phyloP scores from a whole-genome alignment of 2,797 vertebrate genomes.

The Cossypha niveicapilla region DNA sequence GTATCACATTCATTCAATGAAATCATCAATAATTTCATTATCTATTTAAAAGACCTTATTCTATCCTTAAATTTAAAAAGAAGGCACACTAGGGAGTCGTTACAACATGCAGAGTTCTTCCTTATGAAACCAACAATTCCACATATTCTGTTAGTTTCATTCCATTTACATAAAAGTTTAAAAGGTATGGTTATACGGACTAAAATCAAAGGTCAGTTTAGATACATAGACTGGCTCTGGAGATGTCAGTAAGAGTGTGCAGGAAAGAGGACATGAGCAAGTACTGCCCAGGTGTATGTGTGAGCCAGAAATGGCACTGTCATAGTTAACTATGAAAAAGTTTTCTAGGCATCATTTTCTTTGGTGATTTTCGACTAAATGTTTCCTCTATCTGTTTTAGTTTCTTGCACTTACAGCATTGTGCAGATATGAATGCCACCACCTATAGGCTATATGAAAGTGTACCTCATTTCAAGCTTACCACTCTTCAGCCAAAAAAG shows the following conservation, averaged over 20 bases:
- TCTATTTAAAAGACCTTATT: background rate
- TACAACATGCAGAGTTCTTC: background rate
- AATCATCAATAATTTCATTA: background rate
- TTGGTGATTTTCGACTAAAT: background rate
- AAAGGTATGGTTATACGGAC: background rate
- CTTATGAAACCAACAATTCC: rapidly evolving
- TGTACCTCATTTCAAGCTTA: background rate
- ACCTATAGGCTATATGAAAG: rapidly evolving
- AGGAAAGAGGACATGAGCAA: background rate
- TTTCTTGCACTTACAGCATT: background rate
- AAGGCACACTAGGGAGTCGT: background rate
- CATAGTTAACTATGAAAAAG: background rate
- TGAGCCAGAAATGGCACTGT: background rate
- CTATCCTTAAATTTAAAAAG: background rate
- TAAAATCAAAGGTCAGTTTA: background rate
- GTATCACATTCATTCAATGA: background rate
- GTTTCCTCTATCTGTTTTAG: background rate
- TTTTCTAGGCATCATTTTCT: background rate
- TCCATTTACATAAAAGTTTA: background rate
- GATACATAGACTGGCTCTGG: rapidly evolving
- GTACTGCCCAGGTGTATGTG: no score
- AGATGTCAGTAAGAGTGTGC: background rate
- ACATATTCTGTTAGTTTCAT: background rate
- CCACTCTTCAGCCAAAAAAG: background rate
- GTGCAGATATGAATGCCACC: background rate